phyloP scores from a whole-genome alignment of 2,113 vertebrate genomes.

The Tapirus terrestris region DNA sequence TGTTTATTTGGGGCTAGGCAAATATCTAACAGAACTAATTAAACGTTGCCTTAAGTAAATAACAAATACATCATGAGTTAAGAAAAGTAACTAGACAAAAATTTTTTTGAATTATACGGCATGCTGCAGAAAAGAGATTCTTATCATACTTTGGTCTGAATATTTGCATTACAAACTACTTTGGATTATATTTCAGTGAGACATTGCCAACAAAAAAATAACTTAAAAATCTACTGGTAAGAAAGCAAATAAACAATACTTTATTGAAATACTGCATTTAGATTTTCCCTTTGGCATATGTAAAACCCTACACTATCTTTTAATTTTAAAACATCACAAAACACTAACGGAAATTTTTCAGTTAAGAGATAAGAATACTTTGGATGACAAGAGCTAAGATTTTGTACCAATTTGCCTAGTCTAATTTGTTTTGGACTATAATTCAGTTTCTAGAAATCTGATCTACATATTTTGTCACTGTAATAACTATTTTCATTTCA shows the following conservation, averaged over 20 bases:
- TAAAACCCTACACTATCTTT: slow-evolving; percentile 8
- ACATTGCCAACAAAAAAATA: neutral
- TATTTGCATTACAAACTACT: neutral
- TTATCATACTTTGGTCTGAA: neutral
- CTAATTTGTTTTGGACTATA: slow-evolving; percentile 14
- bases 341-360: slow-evolving; percentile 3
- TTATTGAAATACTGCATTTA: slow-evolving; percentile 28
- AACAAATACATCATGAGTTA: slow-evolving; percentile 7
- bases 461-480: slow-evolving; percentile 27
- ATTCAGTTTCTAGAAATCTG: slow-evolving; percentile 48
- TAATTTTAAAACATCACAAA: slow-evolving; percentile 31
- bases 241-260: slow-evolving; percentile 31
- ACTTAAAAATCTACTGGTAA: slow-evolving; percentile 11
- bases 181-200: neutral
- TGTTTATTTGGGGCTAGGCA: neutral
- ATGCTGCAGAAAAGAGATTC: slow-evolving; percentile 1
- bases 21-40: neutral
- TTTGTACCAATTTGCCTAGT: slow-evolving; percentile 25
- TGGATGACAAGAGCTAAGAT: neutral
- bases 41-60: neutral
- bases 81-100: neutral
- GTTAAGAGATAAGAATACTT: neutral
- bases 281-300: neutral
- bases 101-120: neutral
- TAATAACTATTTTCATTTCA: slow-evolving; percentile 51